These are phyloP conservation scores for Philotrypesis tridentata DNA, from an alignment of 1,140 invertebrate genomes.

Conservation along the genomic window DNA sequence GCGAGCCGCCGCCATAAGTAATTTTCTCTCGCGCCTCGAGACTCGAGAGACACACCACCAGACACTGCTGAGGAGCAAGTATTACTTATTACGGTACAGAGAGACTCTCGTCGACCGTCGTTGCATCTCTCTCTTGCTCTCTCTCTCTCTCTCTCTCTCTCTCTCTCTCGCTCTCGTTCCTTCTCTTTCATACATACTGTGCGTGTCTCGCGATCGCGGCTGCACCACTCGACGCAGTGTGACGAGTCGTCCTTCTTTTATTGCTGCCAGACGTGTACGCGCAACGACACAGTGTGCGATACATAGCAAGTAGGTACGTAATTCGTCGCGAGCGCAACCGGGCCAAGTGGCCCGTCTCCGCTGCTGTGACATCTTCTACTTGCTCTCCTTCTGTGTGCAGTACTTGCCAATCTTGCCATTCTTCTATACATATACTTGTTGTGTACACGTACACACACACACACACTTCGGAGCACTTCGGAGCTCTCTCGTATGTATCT, in stretches of 20 bases:
- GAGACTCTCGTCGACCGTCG: too few relatives aligned
- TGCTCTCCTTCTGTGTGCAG: neutral
- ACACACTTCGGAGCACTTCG: too few relatives aligned
- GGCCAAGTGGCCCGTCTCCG: neutral
- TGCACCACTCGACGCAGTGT: neutral
- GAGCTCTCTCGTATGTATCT: too few relatives aligned
- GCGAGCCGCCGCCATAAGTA: slow-evolving; percentile 1
- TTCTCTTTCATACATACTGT: too few relatives aligned
- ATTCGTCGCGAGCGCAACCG: neutral
- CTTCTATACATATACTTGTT: too few relatives aligned
- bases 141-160: too few relatives aligned
- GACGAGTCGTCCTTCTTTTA: neutral
- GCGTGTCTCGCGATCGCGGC: too few relatives aligned
- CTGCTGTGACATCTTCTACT: neutral
- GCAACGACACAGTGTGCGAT: neutral
- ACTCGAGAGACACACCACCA: neutral
- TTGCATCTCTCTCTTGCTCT: too few relatives aligned
- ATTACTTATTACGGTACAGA: too few relatives aligned
- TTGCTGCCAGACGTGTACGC: neutral
- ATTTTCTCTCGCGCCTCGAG: neutral
- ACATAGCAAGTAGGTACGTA: neutral
- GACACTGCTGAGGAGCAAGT: too few relatives aligned
- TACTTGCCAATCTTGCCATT: neutral
- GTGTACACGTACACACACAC: too few relatives aligned
- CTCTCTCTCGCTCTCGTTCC: slow-evolving; percentile 27